Evolutionary conservation across 1,140 invertebrate species (phyloP).

Genomic region (Acarapis woodi): DNA sequence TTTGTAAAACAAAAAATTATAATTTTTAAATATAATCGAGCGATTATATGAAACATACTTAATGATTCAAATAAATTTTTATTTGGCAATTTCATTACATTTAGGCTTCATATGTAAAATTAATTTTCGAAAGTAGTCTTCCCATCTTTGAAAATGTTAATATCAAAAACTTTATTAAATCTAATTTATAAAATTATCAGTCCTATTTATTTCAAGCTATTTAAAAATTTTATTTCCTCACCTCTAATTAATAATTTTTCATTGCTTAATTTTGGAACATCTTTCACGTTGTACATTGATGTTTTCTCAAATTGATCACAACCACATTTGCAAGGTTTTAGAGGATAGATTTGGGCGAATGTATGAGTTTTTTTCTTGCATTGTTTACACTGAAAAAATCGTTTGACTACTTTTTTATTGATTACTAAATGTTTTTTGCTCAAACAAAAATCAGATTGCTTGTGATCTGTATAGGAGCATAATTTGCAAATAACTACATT

Average conservation of each 20-base stretch:
- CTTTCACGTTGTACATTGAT: constrained; percentile 36
- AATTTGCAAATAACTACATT: constrained; percentile 60
- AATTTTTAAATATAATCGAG: too few species aligned
- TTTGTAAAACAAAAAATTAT: too few species aligned
- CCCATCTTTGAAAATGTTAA: too few species aligned
- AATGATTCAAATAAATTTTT: too few species aligned
- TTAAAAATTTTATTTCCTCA: constrained; percentile 18
- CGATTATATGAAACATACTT: too few species aligned
- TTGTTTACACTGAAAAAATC: constrained; percentile 64
- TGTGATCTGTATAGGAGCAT: constrained; percentile 65
- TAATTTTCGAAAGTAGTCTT: too few species aligned
- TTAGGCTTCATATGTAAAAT: too few species aligned
- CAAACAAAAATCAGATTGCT: constrained; percentile 50
- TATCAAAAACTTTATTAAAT: neutral
- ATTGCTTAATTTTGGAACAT: constrained; percentile 18
- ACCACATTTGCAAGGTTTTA: constrained; percentile 42
- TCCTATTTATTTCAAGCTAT: constrained; percentile 11
- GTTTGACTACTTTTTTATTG: constrained; percentile 38
- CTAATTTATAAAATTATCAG: neutral
- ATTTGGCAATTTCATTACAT: too few species aligned
- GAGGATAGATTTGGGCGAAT: constrained; percentile 38
- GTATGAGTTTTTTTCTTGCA: constrained; percentile 50
- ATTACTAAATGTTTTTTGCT: constrained; percentile 41
- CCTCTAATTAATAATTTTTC: constrained; percentile 19
- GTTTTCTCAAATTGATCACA: constrained; percentile 39